Base-by-base conservation (phyloP, 2,888 invertebrate species). In the Julus scandinavius region DNA sequence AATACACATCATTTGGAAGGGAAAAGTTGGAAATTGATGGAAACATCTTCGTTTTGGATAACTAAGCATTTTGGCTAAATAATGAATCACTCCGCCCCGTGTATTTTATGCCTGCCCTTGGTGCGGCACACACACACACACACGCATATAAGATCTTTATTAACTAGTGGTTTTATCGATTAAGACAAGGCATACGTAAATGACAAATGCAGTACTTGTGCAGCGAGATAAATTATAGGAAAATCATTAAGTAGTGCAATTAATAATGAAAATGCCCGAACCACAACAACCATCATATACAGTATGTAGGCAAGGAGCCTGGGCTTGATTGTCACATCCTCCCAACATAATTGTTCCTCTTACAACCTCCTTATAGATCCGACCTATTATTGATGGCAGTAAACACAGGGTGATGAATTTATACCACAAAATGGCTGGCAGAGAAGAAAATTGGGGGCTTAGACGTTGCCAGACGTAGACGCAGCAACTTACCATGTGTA, bases 211-310 rank as follows among this genome's bases (percentile, higher is more conserved):
- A 85, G 85, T 50, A 49, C 85, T 50, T 50, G 50, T 41, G 85
- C 85, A 85, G 50, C 85, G 45, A 85, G 85, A 85, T 85, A 85
- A 85, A 85, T 85, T 85, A 85, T 85, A 85, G 85, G 85, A 85
- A 85, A 85, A 85, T 85, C 85, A 85, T 85, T 85, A 85, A 85
- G 85, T 85, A 85, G 85, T 85, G 85, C 50, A 85, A 85, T 85
- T 85, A 85, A 85, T 85, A 85, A 85, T 85, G 85, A 85, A 85
- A 85, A 85, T 85, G 85, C 85, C 85, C 50, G 85, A 85, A 85
- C 85, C 85, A 85, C 85, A 85, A 85, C 85, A 85, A 85, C 85
- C 45, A 85, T 50, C 85, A 85, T 85, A 45, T 85, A 80, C 38
- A 80, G 80, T 9, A 29, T 72, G 5, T 58, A 58, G n/a, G 9